Evolutionary conservation across 2,888 invertebrate genomes (phyloP).

Genomic region (Eretmocerus hayati): DNA sequence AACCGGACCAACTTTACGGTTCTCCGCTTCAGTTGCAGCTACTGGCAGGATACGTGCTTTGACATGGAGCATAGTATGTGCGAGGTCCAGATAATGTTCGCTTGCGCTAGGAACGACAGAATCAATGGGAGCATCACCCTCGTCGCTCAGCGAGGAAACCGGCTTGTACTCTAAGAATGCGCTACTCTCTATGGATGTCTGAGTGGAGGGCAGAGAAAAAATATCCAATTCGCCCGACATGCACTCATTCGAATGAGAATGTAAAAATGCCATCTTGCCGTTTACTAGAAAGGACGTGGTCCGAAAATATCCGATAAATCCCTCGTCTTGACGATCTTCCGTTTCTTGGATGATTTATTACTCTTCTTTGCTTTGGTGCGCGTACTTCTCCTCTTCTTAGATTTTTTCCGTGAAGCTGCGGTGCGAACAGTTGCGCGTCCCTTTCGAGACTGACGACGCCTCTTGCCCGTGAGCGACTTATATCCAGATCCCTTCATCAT

Average conservation of each 20-base stretch:
- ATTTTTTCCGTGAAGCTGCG: background rate
- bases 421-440: background rate
- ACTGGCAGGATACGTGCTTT: slow-evolving; percentile 1
- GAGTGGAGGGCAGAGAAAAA: slow-evolving; percentile 25
- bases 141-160: slow-evolving; percentile 6
- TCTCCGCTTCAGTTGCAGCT: background rate
- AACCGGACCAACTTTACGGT: slow-evolving; percentile 16
- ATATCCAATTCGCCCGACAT: background rate
- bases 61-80: slow-evolving; percentile 25
- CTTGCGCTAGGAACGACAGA: slow-evolving; percentile 26
- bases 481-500: background rate
- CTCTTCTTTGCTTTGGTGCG: too few relatives aligned
- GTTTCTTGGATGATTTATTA: background rate
- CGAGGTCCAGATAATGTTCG: slow-evolving; percentile 28
- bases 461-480: background rate
- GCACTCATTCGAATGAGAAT: too few relatives aligned
- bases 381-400: background rate
- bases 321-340: background rate
- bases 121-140: slow-evolving; percentile 27
- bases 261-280: too few relatives aligned
- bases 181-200: slow-evolving; percentile 26
- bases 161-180: slow-evolving; percentile 26
- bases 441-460: background rate
- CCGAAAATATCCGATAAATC: background rate
- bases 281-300: too few relatives aligned